Evolutionary conservation across 2,797 vertebrate species (phyloP).

Genomic region (Harpagifer antarcticus): DNA sequence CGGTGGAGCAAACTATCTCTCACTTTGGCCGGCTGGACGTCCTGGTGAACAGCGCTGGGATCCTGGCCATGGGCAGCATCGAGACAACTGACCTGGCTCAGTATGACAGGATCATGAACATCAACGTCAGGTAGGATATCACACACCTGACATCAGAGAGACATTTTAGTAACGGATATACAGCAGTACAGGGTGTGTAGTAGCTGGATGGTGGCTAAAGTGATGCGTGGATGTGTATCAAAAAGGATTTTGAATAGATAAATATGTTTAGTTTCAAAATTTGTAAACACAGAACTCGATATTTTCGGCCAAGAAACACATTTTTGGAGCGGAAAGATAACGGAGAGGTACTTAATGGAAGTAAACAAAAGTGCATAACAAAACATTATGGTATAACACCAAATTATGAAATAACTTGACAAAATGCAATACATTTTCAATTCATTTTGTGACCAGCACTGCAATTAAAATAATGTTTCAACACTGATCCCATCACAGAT

Average conservation of each 20-base stretch:
- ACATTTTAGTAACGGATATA: rapidly evolving
- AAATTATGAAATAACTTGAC: too few species aligned
- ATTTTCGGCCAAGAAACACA: too few species aligned
- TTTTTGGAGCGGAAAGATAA: neutral
- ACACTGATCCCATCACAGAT: neutral
- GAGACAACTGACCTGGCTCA: conserved; percentile 84
- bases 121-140: conserved; percentile 86
- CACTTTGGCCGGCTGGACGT: conserved; percentile 86
- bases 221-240: too few species aligned
- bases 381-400: too few species aligned
- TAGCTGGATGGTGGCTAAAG: too few species aligned
- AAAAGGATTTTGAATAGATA: too few species aligned
- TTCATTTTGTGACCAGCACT: too few species aligned
- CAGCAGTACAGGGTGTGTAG: neutral
- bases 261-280: too few species aligned
- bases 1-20: conserved; percentile 79
- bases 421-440: too few species aligned
- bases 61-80: conserved; percentile 85
- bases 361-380: neutral
- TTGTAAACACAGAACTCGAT: neutral
- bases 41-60: conserved; percentile 87
- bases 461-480: too few species aligned
- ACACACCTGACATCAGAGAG: neutral
- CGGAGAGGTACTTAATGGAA: neutral
- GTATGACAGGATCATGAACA: conserved; percentile 87